Conservation (phyloP, 2,113 vertebrate species). For the Hoplias malabaricus region DNA sequence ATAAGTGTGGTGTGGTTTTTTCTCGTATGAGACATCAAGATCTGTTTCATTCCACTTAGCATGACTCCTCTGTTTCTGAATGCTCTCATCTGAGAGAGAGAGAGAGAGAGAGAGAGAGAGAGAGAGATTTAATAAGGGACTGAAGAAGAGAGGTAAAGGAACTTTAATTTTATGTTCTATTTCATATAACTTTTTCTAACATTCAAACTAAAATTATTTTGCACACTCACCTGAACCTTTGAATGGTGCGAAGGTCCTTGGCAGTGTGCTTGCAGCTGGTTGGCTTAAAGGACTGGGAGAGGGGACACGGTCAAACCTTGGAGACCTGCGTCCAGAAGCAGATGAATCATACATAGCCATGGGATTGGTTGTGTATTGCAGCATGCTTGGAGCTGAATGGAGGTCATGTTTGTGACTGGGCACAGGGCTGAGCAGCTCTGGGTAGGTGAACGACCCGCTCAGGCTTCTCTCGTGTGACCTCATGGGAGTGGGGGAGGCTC, state of each 20-base stretch:
- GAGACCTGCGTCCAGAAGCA: conserved; percentile 56
- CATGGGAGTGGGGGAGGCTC: not conserved
- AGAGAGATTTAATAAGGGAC: not conserved
- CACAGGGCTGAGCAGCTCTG: conserved; percentile 38
- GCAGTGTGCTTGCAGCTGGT: conserved; percentile 57
- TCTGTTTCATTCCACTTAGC: conserved; percentile 87
- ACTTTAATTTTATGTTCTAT: too few relatives aligned
- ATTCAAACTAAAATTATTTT: too few relatives aligned
- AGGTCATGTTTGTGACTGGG: conserved; percentile 47
- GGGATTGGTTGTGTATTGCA: conserved; percentile 23
- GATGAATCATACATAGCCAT: conserved; percentile 50
- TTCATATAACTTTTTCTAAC: too few relatives aligned
- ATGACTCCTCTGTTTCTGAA: conserved; percentile 66
- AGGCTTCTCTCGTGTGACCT: conserved; percentile 50
- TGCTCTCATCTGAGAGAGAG: conserved; percentile 71
- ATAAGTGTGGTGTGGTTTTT: conserved; percentile 78
- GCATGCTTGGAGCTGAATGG: not conserved
- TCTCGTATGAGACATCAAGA: conserved; percentile 80
- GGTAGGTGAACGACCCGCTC: conserved; percentile 32
- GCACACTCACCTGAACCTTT: conserved; percentile 62
- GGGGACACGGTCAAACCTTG: conserved; percentile 58
- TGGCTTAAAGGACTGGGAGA: conserved; percentile 56
- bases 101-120: not conserved
- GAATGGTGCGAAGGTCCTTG: conserved; percentile 56
- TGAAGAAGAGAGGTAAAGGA: too few relatives aligned